phyloP scores from a whole-genome alignment of 53 echinoderm and acorn worm species.

The Mesocentrotus franciscanus region DNA sequence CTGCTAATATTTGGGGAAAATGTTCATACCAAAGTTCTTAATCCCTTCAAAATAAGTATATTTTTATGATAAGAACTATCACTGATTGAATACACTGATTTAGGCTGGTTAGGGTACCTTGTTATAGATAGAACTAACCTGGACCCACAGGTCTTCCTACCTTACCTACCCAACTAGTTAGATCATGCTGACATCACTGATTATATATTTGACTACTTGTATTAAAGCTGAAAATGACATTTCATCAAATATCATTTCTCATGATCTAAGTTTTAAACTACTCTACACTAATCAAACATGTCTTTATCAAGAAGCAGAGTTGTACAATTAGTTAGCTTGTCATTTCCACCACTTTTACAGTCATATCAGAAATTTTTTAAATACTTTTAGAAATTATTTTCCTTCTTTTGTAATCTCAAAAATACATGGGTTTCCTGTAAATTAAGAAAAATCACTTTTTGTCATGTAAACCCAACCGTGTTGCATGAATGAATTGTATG shows the following conservation, averaged over 20 bases:
- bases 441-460: background rate
- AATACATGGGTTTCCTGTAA: background rate
- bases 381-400: background rate
- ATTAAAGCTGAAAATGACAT: background rate
- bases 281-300: background rate
- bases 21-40: background rate
- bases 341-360: background rate
- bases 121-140: too few relatives aligned
- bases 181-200: background rate
- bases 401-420: background rate
- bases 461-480: background rate
- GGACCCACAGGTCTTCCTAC: background rate
- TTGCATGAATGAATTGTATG: background rate
- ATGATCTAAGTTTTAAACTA: background rate
- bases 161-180: background rate
- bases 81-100: too few relatives aligned
- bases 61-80: too few relatives aligned
- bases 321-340: background rate
- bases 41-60: background rate
- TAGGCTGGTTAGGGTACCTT: too few relatives aligned
- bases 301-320: background rate
- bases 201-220: background rate
- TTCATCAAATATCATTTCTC: background rate
- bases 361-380: background rate
- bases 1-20: background rate